Conservation (phyloP, 2,797 vertebrate genomes). For the Molothrus aeneus region DNA sequence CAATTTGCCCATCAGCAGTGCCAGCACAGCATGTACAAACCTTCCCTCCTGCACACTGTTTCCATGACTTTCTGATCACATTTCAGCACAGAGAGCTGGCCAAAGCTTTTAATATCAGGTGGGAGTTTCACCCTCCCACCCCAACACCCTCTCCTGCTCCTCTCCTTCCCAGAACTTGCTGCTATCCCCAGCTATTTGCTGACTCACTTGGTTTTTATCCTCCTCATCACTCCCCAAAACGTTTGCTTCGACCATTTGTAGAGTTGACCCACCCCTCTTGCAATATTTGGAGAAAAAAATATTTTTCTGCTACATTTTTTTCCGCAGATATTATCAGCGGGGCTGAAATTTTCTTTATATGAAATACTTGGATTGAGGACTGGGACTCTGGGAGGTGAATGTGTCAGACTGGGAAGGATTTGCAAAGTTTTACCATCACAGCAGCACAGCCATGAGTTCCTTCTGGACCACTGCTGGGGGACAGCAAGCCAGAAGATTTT, state of each 20-base stretch:
- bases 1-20: fast-evolving
- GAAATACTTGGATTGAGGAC: background rate
- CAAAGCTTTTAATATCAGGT: background rate
- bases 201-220: background rate
- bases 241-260: background rate
- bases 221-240: background rate
- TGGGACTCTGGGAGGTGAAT: background rate
- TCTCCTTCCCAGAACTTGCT: background rate
- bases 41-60: background rate
- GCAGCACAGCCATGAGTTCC: background rate
- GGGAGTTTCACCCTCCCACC: background rate
- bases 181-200: background rate
- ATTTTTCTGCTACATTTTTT: background rate
- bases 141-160: background rate
- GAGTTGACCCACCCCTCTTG: background rate
- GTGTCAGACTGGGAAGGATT: background rate
- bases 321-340: background rate
- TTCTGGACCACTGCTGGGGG: background rate
- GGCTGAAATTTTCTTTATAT: background rate
- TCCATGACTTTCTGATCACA: fast-evolving
- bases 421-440: fast-evolving
- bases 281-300: background rate
- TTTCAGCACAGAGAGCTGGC: fast-evolving
- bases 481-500: background rate
- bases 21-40: background rate